Conservation (phyloP, 2,113 vertebrate genomes). For the Ptilonorhynchus violaceus region DNA sequence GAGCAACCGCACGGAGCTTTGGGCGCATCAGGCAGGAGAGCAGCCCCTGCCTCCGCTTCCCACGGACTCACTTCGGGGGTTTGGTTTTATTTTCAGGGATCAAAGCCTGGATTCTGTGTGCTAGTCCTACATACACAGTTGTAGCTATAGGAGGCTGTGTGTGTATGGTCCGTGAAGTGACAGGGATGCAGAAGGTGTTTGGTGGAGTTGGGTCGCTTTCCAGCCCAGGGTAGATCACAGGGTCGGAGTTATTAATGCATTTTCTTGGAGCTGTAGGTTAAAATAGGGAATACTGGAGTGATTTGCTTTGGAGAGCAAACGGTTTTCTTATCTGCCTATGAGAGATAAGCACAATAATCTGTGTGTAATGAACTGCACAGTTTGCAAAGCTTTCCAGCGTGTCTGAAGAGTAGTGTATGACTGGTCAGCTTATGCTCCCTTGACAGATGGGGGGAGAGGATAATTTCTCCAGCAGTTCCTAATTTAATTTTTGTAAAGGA, state of each 20-base stretch:
- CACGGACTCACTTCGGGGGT: not conserved
- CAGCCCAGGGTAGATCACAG: not conserved
- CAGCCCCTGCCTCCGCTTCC: not conserved
- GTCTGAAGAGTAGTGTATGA: not conserved
- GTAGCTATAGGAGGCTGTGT: fast-evolving
- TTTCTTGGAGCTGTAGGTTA: not conserved
- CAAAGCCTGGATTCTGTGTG: not conserved
- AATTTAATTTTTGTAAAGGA: not conserved
- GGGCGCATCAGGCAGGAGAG: not conserved
- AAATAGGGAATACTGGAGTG: not conserved
- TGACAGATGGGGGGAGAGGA: not conserved
- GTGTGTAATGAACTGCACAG: not conserved
- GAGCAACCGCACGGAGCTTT: not conserved
- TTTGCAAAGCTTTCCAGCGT: constrained; percentile 5
- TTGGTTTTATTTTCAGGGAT: not conserved
- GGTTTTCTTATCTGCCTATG: not conserved
- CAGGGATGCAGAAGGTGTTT: not conserved
- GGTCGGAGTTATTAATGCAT: not conserved
- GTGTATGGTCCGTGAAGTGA: not conserved
- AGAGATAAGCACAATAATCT: not conserved
- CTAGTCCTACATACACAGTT: fast-evolving
- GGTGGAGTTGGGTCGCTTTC: not conserved
- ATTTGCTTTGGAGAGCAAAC: not conserved
- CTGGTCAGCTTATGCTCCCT: not conserved
- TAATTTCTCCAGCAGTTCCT: not conserved